Base-by-base conservation (phyloP, 2,888 invertebrate genomes). In the Aleiodes alternator region DNA sequence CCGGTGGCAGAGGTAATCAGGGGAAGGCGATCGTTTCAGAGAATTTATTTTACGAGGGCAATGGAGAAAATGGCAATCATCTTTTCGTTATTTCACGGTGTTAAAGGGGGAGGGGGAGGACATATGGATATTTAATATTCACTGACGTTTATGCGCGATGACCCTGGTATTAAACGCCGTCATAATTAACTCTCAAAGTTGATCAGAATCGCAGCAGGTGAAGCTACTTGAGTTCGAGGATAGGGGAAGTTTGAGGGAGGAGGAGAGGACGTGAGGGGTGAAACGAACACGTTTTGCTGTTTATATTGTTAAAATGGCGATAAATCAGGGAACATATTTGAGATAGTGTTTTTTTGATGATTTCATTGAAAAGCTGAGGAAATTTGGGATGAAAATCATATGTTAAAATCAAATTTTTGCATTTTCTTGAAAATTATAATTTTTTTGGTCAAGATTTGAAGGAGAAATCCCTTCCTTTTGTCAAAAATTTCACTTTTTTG, bases 61-160 rank as follows among this genome's bases (percentile, higher is more conserved):
- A 53, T 57, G 43, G 14, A 66, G 50, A 31, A 50, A 68, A 68
- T 43, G 16, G 55, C 57, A 59, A 53, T 48, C 56, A 71, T 56
- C 57, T 70, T 70, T 78, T 78, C 73, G 80, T 79, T 78, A 82
- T 82, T 82, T 82, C 79, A 81, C 78, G 81, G 80, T 78, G 23
- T 23, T 23, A 23, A 23, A 23, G 23, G 23, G 23, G 4, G 78
- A 75, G 79, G 73, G 72, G 76, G 71, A 78, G 76, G 71, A 78
- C 78, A 80, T 80, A 82, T 81, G 76, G 76, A 73, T 68, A 78
- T 78, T 80, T 77, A 79, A 79, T 75, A 77, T 76, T 77, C 79
- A 79, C 77, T 68, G 68, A 68, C 68, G 31, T 51, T 68, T 68
- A 68, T 68, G 23, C 75, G 72, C 69, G 50, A 71, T 70, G 73